Evolutionary conservation across 2,888 invertebrate species (phyloP).

Genomic region (Cephus nigrinus): DNA sequence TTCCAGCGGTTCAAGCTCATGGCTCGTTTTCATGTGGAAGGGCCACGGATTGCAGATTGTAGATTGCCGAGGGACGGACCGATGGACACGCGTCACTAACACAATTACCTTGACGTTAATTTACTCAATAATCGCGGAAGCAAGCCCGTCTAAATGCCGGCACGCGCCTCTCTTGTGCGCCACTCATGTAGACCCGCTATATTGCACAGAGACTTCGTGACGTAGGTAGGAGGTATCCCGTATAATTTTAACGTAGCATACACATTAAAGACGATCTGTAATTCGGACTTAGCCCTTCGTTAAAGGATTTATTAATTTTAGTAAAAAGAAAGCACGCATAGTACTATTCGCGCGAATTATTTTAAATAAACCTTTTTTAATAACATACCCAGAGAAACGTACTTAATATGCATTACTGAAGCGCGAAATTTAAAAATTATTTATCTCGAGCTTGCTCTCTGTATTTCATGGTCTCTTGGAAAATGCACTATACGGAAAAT

Average conservation of each 20-base stretch:
- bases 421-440: not conserved
- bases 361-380: not conserved
- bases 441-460: not conserved
- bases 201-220: not conserved
- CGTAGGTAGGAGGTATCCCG: not conserved
- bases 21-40: not conserved
- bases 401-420: not conserved
- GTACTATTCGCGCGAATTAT: not conserved
- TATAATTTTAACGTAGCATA: not conserved
- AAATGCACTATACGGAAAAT: not conserved
- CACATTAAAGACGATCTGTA: not conserved
- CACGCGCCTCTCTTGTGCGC: constrained; percentile 45
- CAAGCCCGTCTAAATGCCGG: constrained; percentile 56
- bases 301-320: not conserved
- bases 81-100: constrained; percentile 61
- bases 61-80: constrained; percentile 4
- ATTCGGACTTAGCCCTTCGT: not conserved
- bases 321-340: not conserved
- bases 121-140: constrained; percentile 62
- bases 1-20: not conserved
- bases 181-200: not conserved
- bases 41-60: not conserved
- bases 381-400: not conserved
- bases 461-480: not conserved
- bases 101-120: constrained; percentile 62